Base-by-base conservation (phyloP, 2,113 vertebrate species). In the Barnardius zonarius region DNA sequence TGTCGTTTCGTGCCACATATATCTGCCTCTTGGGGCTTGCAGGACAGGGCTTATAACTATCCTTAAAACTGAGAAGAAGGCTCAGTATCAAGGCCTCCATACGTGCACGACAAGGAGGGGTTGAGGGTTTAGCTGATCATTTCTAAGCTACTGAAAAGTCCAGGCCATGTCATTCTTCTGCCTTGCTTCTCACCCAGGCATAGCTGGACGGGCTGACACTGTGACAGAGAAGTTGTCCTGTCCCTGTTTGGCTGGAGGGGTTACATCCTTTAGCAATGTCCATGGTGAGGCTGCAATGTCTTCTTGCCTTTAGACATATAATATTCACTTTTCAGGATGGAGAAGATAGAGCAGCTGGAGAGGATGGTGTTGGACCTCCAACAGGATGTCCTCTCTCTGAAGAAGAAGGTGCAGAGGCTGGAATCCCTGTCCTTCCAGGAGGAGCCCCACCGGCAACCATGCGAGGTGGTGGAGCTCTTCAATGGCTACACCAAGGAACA, bases 401-500 rank as follows among this genome's bases (percentile, higher is more conserved):
- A 95, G 79, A 96, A 83, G 92, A 97, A 97, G 52, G 95, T 97
- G 33, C 96, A 97, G 69, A 82, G 59, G 68, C 72, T 97, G 91
- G 97, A 97, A 66, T 92, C 95, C 5, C 37, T 96, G 25, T 93
- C 96, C 49, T 86, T 93, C 31, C 93, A 95, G 73, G 97, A 96
- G 79, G 93, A 96, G 4, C 86, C 91, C 9, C 81, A 83, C 27
- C 28, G 86, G 12, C 96, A 92, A 28, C 78, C 78, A 0, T 91
- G 93, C 0, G 93, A 96, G 69, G 92, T 91, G 51, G 82, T 96
- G 24, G 96, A 97, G 52, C 95, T 96, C 22, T 97, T 97, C 88
- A 97, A 96, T 0, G 96, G 97, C 51, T 97, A 96, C 92, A 97
- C 94, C n/a, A 96, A 95, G 39, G 96, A 97, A 8, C 95, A 97